A percentile compares a stretch with the other conserved stretches of the same genome.
Evolutionary conservation across 2,797 vertebrate species (phyloP).

Genomic region (Anguilla anguilla): DNA sequence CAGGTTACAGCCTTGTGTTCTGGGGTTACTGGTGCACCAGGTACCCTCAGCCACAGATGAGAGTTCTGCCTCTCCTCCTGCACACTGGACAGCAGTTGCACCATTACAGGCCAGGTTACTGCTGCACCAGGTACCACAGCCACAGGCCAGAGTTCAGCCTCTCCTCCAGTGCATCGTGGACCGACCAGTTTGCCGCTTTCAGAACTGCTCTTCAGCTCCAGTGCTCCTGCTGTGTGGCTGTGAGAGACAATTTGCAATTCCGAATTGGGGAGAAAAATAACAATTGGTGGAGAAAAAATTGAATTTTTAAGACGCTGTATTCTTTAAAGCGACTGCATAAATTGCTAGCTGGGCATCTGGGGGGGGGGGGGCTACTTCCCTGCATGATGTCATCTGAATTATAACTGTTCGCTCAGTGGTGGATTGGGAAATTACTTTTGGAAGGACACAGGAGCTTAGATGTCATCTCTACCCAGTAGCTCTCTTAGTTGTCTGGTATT

Average conservation of each 20-base stretch:
- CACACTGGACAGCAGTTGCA: not conserved
- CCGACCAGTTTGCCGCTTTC: too few species aligned
- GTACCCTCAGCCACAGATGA: too few species aligned
- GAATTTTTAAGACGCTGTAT: not conserved
- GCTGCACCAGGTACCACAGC: not conserved
- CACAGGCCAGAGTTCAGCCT: too few species aligned
- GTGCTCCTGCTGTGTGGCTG: not conserved
- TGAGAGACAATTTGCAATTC: not conserved
- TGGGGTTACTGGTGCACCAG: too few species aligned
- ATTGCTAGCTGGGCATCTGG: not conserved
- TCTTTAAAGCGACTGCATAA: not conserved
- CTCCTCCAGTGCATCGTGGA: not conserved
- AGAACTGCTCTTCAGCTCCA: not conserved
- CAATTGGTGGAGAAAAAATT: not conserved
- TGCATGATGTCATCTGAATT: not conserved
- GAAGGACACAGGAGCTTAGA: not conserved
- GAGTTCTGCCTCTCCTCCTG: too few species aligned
- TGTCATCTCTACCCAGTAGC: not conserved
- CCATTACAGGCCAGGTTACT: too few species aligned
- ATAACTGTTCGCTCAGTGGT: not conserved
- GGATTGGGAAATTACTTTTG: slow-evolving; percentile 22
- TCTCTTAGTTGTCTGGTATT: not conserved
- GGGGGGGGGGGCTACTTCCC: not conserved
- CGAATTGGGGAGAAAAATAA: not conserved
- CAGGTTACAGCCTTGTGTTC: not conserved